These are phyloP conservation scores for Drosophila lacicola DNA, from an alignment of 2,888 invertebrate genomes.

Conservation along the genomic window DNA sequence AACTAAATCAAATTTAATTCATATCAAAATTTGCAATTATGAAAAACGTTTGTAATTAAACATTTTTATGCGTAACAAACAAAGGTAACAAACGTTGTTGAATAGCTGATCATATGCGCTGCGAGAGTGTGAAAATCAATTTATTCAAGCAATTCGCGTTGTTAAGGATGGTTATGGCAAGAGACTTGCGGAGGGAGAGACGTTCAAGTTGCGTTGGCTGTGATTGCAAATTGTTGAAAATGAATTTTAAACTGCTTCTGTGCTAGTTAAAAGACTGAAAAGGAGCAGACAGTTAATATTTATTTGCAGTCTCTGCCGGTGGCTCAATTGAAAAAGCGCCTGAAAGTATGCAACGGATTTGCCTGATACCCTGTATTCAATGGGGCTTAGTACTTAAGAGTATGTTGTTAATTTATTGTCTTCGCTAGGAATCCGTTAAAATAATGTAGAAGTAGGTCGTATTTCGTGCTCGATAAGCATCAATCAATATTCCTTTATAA, in stretches of 20 bases:
- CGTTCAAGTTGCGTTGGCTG: conserved; percentile 20
- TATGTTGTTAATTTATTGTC: no score
- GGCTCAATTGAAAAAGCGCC: neutral
- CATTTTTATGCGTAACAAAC: no score
- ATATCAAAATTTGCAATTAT: no score
- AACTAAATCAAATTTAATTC: no score
- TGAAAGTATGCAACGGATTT: conserved; percentile 3
- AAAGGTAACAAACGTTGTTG: neutral
- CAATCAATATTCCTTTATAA: no score
- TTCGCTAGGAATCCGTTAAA: no score
- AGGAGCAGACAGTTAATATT: conserved; percentile 31
- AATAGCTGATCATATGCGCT: neutral
- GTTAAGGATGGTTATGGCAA: neutral
- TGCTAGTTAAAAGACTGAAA: conserved; percentile 7
- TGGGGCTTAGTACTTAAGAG: no score
- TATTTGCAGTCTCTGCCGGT: neutral
- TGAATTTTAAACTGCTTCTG: conserved; percentile 46
- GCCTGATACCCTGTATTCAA: neutral
- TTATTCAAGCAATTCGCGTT: conserved; percentile 2
- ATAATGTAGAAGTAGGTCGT: no score
- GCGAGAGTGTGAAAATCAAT: conserved; percentile 2
- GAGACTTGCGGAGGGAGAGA: conserved; percentile 1
- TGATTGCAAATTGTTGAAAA: conserved; percentile 53
- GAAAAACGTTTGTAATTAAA: no score
- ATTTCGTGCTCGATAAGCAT: no score